A percentile compares a stretch with the other conserved stretches of the same genome.
These are phyloP conservation scores for Brachionus paranguensis DNA, from an alignment of 1,140 invertebrate species.

Conservation along the genomic window DNA sequence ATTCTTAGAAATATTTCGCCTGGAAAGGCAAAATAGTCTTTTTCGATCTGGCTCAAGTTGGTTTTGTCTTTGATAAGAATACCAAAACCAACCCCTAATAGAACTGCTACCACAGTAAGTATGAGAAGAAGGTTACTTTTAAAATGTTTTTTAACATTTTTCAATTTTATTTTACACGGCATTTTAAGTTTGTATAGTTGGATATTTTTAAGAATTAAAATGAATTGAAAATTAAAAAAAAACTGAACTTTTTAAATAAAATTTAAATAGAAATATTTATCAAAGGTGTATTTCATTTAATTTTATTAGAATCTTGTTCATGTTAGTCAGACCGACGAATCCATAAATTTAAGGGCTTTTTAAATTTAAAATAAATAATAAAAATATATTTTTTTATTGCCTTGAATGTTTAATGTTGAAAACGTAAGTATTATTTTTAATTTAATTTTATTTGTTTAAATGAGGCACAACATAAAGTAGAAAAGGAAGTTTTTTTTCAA, in stretches of 20 bases:
- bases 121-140: not conserved
- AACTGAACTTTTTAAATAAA: not conserved
- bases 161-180: not conserved
- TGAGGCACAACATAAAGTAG: too few species aligned
- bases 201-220: not conserved
- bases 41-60: not conserved
- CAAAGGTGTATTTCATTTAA: not conserved
- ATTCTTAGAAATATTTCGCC: conserved; percentile 21
- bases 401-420: not conserved
- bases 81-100: not conserved
- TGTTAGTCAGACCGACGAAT: not conserved
- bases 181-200: not conserved
- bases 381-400: not conserved
- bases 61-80: not conserved
- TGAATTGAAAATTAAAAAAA: not conserved
- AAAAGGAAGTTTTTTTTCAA: not conserved
- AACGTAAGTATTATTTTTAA: too few species aligned
- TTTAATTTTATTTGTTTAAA: too few species aligned
- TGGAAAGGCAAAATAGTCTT: conserved; percentile 31
- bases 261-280: not conserved
- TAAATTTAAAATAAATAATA: not conserved
- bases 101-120: not conserved
- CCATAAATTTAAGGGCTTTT: not conserved
- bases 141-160: not conserved
- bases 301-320: not conserved